Conservation (phyloP, 1,140 invertebrate species). For the Subanguina moxae region DNA sequence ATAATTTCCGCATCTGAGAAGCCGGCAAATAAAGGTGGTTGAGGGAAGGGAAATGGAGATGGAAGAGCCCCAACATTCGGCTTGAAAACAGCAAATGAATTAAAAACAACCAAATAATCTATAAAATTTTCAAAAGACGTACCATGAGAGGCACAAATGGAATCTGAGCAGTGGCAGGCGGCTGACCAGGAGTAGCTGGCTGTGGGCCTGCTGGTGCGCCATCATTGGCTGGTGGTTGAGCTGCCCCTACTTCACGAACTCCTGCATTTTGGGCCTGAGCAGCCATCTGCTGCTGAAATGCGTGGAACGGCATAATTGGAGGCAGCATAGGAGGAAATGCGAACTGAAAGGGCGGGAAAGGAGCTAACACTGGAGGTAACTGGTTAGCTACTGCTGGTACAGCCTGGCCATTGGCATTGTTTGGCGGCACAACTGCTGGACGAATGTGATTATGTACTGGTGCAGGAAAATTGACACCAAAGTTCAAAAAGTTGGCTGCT, state of each 20-base stretch:
- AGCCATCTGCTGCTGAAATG: slow-evolving; percentile 34
- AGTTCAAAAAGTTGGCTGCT: not conserved
- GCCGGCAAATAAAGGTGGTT: slow-evolving; percentile 42
- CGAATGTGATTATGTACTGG: not conserved
- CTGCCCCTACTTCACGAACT: not conserved
- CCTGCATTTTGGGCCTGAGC: slow-evolving; percentile 3
- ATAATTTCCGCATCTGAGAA: slow-evolving; percentile 78
- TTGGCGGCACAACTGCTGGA: slow-evolving; percentile 15
- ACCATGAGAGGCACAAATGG: not conserved
- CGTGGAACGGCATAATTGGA: slow-evolving; percentile 64
- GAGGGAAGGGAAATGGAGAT: slow-evolving; percentile 35
- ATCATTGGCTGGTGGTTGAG: slow-evolving; percentile 1
- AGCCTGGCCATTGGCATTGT: not conserved
- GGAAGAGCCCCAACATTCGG: not conserved
- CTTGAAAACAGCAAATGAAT: not conserved
- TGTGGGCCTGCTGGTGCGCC: slow-evolving; percentile 8
- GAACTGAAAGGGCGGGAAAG: slow-evolving; percentile 14
- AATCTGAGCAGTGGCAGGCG: not conserved
- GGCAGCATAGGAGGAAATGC: slow-evolving; percentile 41
- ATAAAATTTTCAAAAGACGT: not conserved
- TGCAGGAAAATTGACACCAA: not conserved
- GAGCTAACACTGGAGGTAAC: slow-evolving; percentile 27
- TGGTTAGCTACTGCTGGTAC: slow-evolving; percentile 3
- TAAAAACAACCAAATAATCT: not conserved
- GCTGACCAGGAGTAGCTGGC: slow-evolving; percentile 4